Percentiles rank a stretch among this genome's conserved stretches.
phyloP scores from a whole-genome alignment of 2,113 vertebrate genomes.

The Mesembrinibis cayennensis region DNA sequence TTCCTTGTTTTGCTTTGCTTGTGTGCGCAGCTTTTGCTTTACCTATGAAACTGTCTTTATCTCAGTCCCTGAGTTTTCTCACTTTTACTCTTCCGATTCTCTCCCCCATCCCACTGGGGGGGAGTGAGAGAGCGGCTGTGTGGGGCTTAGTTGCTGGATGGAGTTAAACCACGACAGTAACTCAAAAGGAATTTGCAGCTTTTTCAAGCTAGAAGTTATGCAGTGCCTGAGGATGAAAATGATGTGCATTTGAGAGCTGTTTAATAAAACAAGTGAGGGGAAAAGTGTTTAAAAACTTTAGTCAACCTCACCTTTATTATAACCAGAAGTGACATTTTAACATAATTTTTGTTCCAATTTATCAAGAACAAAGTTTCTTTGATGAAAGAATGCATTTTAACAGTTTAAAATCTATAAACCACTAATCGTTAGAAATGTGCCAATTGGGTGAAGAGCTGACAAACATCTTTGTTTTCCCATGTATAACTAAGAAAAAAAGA shows the following conservation, averaged over 20 bases:
- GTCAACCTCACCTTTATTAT: neutral
- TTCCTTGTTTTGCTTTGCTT: too few species aligned
- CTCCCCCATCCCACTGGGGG: too few species aligned
- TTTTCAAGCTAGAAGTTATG: neutral
- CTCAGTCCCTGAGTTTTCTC: too few species aligned
- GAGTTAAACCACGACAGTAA: neutral
- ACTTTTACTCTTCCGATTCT: too few species aligned
- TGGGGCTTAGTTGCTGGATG: too few species aligned
- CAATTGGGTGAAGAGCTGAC: neutral
- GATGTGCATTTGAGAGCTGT: neutral
- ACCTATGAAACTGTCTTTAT: too few species aligned
- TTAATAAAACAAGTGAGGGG: neutral
- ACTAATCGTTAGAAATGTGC: neutral
- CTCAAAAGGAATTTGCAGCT: neutral
- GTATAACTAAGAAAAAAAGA: neutral
- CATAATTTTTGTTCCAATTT: neutral
- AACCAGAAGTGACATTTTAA: neutral
- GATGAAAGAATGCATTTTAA: neutral
- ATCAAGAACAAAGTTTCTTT: neutral
- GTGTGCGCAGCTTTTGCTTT: too few species aligned
- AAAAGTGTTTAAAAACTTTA: neutral
- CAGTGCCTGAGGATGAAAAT: neutral
- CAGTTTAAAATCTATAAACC: neutral
- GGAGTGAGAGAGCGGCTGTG: too few species aligned
- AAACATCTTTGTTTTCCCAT: neutral